phyloP scores from a whole-genome alignment of 2,888 invertebrate species.

The Lithodes maja region DNA sequence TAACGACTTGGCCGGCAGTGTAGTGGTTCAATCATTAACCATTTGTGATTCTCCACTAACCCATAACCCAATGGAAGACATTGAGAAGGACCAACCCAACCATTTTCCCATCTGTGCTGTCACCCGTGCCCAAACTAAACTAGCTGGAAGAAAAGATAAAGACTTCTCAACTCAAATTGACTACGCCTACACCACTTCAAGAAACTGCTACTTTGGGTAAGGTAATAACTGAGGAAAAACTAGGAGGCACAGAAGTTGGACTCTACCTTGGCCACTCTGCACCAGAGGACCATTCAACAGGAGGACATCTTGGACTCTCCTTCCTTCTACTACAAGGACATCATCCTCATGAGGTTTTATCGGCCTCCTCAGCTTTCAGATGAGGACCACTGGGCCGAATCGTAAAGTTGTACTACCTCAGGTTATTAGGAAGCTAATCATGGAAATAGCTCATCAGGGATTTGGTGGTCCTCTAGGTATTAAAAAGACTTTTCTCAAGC shows the following conservation, averaged over 20 bases:
- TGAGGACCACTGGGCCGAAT: no score
- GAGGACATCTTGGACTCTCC: background rate
- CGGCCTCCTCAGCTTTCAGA: no score
- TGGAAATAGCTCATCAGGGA: background rate
- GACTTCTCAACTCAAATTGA: background rate
- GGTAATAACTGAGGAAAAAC: background rate
- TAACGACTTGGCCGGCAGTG: constrained; percentile 6
- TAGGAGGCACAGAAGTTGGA: background rate
- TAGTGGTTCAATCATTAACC: background rate
- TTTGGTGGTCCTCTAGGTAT: constrained; percentile 9
- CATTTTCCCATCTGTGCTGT: background rate
- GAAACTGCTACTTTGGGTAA: background rate
- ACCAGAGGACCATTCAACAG: background rate
- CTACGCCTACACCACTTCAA: background rate
- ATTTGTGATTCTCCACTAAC: background rate
- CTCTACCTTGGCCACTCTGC: background rate
- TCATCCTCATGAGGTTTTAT: no score
- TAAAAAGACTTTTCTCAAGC: constrained; percentile 4
- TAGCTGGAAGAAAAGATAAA: background rate
- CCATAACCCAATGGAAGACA: background rate
- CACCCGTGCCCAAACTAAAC: constrained; percentile 9
- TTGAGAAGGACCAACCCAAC: background rate
- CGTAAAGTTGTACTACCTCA: no score
- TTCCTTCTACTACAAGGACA: no score
- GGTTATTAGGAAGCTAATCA: no score